phyloP scores from a whole-genome alignment of 1,140 invertebrate genomes.

The Tetranychus urticae region DNA sequence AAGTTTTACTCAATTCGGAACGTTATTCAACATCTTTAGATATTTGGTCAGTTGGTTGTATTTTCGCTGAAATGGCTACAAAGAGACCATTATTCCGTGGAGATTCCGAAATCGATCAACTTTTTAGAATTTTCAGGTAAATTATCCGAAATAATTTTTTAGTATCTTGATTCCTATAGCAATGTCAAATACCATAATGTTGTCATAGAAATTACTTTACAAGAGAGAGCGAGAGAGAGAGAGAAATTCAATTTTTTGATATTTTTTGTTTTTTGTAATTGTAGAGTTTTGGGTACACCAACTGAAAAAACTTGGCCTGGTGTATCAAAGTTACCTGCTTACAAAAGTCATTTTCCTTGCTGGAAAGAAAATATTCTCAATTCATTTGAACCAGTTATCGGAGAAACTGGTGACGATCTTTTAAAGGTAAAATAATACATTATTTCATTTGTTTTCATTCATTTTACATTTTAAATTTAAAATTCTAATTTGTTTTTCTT shows the following conservation, averaged over 20 bases:
- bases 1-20: conserved; percentile 68
- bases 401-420: conserved; percentile 39
- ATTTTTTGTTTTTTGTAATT: conserved; percentile 9
- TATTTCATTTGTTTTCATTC: background rate
- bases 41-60: conserved; percentile 90
- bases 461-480: background rate
- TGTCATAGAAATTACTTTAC: too few relatives aligned
- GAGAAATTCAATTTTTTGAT: background rate
- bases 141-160: too few relatives aligned
- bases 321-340: conserved; percentile 59
- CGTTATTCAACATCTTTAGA: conserved; percentile 84
- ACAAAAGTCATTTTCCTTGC: conserved; percentile 65
- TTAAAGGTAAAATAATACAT: conserved; percentile 25
- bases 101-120: conserved; percentile 84
- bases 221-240: too few relatives aligned
- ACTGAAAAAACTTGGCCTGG: conserved; percentile 76
- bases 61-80: conserved; percentile 83
- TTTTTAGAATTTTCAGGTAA: conserved; percentile 59
- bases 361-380: conserved; percentile 47
- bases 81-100: conserved; percentile 76
- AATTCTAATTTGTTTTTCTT: background rate
- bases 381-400: conserved; percentile 34
- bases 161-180: too few relatives aligned
- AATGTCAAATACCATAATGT: too few relatives aligned
- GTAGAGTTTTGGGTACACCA: conserved; percentile 53